A percentile compares a stretch with the other conserved stretches of the same genome.
Evolutionary conservation across 2,888 invertebrate genomes (phyloP).

Genomic region (Pyralis farinalis): DNA sequence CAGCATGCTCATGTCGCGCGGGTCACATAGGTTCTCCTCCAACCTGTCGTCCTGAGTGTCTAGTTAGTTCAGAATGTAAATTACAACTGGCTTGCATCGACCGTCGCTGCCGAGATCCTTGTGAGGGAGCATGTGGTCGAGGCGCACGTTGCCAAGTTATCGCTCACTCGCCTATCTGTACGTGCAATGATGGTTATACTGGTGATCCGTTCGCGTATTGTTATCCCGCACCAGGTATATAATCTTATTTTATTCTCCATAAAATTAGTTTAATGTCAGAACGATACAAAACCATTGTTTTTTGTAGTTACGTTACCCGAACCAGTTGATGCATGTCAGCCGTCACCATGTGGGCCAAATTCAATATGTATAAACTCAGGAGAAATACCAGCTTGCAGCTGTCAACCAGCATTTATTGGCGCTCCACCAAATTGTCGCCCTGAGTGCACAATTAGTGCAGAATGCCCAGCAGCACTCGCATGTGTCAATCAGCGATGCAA

Average conservation of each 20-base stretch:
- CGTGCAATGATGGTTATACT: conserved; percentile 84
- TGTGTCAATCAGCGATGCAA: conserved; percentile 83
- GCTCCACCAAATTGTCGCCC: conserved; percentile 85
- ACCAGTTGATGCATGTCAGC: conserved; percentile 81
- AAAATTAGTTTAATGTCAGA: neutral
- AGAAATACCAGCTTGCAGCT: conserved; percentile 83
- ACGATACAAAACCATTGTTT: neutral
- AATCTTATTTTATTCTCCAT: neutral
- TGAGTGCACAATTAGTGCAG: conserved; percentile 85
- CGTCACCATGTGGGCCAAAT: conserved; percentile 85
- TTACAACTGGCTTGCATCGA: conserved; percentile 85
- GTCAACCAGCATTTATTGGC: conserved; percentile 82
- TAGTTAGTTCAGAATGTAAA: conserved; percentile 86
- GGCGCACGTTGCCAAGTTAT: conserved; percentile 87
- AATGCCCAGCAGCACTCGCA: conserved; percentile 84
- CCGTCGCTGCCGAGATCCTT: conserved; percentile 87
- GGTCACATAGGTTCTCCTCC: conserved; percentile 89
- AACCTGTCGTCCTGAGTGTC: conserved; percentile 88
- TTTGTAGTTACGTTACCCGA: conserved; percentile 38
- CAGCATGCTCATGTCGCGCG: conserved; percentile 85
- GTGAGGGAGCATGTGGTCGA: conserved; percentile 87
- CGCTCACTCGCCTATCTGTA: conserved; percentile 88
- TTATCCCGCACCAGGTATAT: conserved; percentile 78
- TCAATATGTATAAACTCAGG: conserved; percentile 83
- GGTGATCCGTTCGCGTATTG: conserved; percentile 88